These are phyloP conservation scores for Drosophila yooni DNA, from an alignment of 2,888 invertebrate genomes.

Conservation along the genomic window DNA sequence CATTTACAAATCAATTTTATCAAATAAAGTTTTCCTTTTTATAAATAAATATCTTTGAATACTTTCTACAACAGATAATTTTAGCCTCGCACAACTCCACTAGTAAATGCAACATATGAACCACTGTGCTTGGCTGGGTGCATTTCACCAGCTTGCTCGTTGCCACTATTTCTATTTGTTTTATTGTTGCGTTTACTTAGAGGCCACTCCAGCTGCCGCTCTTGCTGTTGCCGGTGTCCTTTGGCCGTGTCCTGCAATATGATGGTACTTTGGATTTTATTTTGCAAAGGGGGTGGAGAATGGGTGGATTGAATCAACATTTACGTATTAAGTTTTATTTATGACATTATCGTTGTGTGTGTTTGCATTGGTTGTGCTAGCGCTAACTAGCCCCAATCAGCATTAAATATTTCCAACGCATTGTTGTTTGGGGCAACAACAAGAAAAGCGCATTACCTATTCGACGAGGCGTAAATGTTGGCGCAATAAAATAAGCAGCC, in stretches of 20 bases:
- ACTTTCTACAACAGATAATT: neutral
- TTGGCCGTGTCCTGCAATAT: neutral
- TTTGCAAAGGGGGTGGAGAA: no score
- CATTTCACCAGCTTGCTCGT: neutral
- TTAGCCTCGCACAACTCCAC: neutral
- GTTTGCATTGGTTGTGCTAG: conserved; percentile 28
- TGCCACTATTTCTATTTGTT: conserved; percentile 26
- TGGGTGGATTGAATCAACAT: neutral
- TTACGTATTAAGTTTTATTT: conserved; percentile 36
- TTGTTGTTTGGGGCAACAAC: conserved; percentile 44
- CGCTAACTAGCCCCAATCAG: conserved; percentile 43
- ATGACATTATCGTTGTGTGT: conserved; percentile 35
- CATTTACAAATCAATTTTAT: neutral
- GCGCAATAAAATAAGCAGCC: conserved; percentile 69
- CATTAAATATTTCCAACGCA: conserved; percentile 18
- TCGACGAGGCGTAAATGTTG: conserved; percentile 63
- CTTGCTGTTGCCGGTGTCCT: neutral
- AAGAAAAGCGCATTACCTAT: conserved; percentile 75
- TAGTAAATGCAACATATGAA: neutral
- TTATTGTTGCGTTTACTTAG: conserved; percentile 33
- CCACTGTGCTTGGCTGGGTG: conserved; percentile 6
- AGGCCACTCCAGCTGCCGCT: neutral
- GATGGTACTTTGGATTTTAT: neutral
- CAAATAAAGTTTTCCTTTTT: no score
- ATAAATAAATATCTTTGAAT: neutral